phyloP scores from a whole-genome alignment of 2,113 vertebrate genomes.

The Sakesphorus luctuosus region DNA sequence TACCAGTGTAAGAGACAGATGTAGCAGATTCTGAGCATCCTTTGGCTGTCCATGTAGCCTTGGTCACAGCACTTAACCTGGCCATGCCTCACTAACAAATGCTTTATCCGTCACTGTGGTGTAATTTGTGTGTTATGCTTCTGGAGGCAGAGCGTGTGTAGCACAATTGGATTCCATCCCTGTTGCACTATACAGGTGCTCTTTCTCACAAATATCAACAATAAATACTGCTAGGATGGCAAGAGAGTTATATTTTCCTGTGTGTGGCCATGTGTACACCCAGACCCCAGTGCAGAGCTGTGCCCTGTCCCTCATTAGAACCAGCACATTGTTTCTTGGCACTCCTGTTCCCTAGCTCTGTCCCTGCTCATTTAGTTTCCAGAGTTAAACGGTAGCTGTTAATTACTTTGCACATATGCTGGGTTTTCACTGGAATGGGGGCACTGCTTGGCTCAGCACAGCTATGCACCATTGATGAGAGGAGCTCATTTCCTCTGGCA shows the following conservation, averaged over 20 bases:
- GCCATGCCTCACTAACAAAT: accelerated
- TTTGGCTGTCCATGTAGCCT: background rate
- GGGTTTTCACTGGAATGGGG: background rate
- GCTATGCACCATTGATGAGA: background rate
- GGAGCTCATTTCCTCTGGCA: background rate
- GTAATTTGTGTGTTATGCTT: background rate
- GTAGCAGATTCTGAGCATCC: background rate
- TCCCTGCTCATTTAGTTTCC: background rate
- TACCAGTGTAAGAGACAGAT: background rate
- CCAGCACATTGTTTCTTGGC: background rate
- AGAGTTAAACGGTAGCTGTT: background rate
- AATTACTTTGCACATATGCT: background rate
- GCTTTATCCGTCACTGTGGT: background rate
- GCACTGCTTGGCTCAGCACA: background rate
- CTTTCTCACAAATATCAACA: background rate
- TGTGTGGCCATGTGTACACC: accelerated
- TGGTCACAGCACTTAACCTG: background rate
- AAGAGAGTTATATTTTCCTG: background rate
- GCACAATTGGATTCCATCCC: background rate
- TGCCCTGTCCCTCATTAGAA: background rate
- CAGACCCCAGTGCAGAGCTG: background rate
- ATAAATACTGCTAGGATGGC: background rate
- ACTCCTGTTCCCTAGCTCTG: background rate
- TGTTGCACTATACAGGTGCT: background rate
- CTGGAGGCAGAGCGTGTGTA: background rate